A percentile compares a stretch with the other conserved stretches of the same genome.
These are phyloP conservation scores for Gryllus bimaculatus DNA, from an alignment of 1,140 invertebrate species.

Conservation along the genomic window DNA sequence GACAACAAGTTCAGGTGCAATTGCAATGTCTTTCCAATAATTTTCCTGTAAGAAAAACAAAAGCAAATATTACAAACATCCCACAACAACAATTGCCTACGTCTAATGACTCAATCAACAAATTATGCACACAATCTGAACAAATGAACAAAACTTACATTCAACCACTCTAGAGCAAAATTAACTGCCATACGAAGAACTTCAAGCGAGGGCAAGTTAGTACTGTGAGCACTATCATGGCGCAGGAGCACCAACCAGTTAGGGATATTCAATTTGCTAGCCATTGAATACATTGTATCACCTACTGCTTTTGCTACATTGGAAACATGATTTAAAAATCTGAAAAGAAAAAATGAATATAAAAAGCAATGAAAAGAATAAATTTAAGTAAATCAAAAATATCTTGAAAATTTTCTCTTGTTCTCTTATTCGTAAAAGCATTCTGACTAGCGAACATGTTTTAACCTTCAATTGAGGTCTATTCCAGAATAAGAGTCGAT, in stretches of 20 bases:
- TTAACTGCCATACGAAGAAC: slow-evolving; percentile 43
- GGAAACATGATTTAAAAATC: slow-evolving; percentile 50
- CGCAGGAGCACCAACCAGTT: slow-evolving; percentile 56
- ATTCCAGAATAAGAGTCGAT: too few relatives aligned
- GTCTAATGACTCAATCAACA: too few relatives aligned
- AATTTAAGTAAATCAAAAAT: too few relatives aligned
- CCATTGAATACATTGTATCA: slow-evolving; percentile 44
- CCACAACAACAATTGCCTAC: too few relatives aligned
- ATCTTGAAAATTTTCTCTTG: too few relatives aligned
- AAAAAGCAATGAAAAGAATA: slow-evolving; percentile 23
- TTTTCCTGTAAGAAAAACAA: too few relatives aligned
- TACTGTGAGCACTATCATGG: slow-evolving; percentile 53
- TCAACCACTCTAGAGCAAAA: slow-evolving; percentile 48
- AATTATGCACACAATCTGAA: slow-evolving; percentile 17
- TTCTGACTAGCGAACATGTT: too few relatives aligned
- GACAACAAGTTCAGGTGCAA: too few relatives aligned
- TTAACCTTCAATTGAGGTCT: too few relatives aligned
- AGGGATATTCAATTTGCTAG: slow-evolving; percentile 46
- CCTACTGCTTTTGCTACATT: slow-evolving; percentile 41
- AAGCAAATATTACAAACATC: too few relatives aligned
- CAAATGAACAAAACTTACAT: slow-evolving; percentile 36
- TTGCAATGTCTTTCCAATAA: too few relatives aligned
- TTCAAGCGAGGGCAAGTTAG: slow-evolving; percentile 44
- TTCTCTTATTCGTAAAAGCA: too few relatives aligned
- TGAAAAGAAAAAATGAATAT: slow-evolving; percentile 50